Evolutionary conservation across 2,888 invertebrate genomes (phyloP), one percentile per base, ranked within the genome.

Genomic region (Protonemura montana): DNA sequence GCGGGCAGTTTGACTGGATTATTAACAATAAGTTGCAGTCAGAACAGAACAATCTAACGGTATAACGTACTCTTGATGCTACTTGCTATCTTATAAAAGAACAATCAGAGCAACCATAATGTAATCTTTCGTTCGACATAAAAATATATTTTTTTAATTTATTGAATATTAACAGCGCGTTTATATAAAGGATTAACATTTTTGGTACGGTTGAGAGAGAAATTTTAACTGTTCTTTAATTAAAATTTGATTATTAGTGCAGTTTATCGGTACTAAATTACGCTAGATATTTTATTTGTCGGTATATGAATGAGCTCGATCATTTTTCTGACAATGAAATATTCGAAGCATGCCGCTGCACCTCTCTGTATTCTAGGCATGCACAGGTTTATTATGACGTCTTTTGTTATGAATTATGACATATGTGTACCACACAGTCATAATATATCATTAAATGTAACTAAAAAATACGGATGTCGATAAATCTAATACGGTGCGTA

Each of bases 101-200:
- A 77, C 27, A 78, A 78, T 78, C 78, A 78, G 78, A 78, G 78
- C 78, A 78, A 78, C 78, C 10, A 78, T 26, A 78, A 78, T 78
- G 28, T 21, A 78, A 78, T 78, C 59, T 10, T 59, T 3, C 21
- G 21, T 13, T 59, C 59, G 13, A 16, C 21, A 13, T 35, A 59
- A 59, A 59, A 59, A 59, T n/a, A n/a, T n/a, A n/a, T 59, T 2
- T 16, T 59, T 59, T 21, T 59, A 59, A 59, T 59, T 59, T 59
- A 59, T 59, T 59, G 59, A 59, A 59, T 59, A 59, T 59, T 59
- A 59, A 59, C 13, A 59, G 59, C 21, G 21, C 59, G 13, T 21
- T 59, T 59, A 35, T 10, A 35, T n/a, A 59, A 59, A 13, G 59
- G 13, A 59, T 59, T 59, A 7, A 59, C 59, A 59, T 59, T 7